phyloP scores from a whole-genome alignment of 2,797 vertebrate species.

The Vireo griseus region DNA sequence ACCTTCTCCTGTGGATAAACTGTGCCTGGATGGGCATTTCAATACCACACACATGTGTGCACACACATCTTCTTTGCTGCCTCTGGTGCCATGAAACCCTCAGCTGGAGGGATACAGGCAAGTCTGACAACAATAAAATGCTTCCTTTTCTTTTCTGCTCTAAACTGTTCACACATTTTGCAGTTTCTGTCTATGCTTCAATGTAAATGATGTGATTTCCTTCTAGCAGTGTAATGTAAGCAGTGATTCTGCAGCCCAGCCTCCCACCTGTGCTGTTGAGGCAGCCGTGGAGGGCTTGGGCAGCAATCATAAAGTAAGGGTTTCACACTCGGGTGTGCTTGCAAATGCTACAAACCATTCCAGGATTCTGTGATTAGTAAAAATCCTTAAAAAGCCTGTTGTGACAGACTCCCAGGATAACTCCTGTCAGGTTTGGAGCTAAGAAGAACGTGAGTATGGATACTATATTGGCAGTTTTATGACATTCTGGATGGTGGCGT shows the following conservation, averaged over 20 bases:
- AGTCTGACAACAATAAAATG: background rate
- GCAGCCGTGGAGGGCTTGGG: background rate
- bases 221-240: background rate
- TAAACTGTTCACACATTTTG: background rate
- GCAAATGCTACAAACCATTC: background rate
- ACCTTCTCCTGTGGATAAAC: slow-evolving; percentile 15
- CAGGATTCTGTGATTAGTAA: background rate
- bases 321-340: background rate
- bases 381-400: background rate
- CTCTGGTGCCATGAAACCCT: background rate
- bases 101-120: background rate
- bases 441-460: accelerated
- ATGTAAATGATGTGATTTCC: background rate
- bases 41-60: background rate
- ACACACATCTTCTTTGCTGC: background rate
- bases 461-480: background rate
- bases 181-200: background rate
- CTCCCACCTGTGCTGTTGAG: background rate
- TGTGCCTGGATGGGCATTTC: background rate
- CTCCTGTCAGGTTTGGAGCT: background rate
- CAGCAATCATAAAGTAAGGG: background rate
- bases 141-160: background rate
- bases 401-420: background rate
- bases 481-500: background rate
- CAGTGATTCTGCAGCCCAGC: background rate